These are phyloP conservation scores for Cyclargus thomasi DNA, from an alignment of 1,140 invertebrate species.

Conservation along the genomic window DNA sequence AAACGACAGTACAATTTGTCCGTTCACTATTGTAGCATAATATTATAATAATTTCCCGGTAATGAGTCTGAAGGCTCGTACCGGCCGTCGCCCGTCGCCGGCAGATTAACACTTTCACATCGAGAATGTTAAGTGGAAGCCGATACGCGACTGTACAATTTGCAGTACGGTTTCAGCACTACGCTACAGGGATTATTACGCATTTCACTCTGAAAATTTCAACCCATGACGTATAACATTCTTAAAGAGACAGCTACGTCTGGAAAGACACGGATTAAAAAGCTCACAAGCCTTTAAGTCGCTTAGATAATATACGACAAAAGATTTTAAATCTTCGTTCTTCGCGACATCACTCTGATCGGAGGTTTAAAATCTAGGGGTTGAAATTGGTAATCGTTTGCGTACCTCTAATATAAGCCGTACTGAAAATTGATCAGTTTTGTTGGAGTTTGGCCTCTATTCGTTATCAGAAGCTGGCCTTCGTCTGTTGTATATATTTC, in stretches of 20 bases:
- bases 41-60: background rate
- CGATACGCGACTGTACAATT: background rate
- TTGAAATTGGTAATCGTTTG: background rate
- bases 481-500: slow-evolving; percentile 9
- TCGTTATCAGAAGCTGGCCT: slow-evolving; percentile 9
- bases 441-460: background rate
- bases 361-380: background rate
- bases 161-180: background rate
- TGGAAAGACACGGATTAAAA: too few relatives aligned
- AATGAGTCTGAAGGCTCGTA: background rate
- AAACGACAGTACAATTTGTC: background rate
- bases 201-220: background rate
- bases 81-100: background rate
- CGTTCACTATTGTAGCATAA: slow-evolving; percentile 3
- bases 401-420: too few relatives aligned
- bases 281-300: too few relatives aligned
- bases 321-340: too few relatives aligned
- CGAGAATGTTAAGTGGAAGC: background rate
- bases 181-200: background rate
- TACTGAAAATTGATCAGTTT: background rate
- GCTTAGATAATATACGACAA: too few relatives aligned
- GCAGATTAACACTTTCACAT: background rate
- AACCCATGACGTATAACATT: background rate
- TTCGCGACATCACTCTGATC: background rate
- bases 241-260: background rate